Evolutionary conservation across 2,113 vertebrate species (phyloP).

Genomic region (Pseudopodoces humilis): DNA sequence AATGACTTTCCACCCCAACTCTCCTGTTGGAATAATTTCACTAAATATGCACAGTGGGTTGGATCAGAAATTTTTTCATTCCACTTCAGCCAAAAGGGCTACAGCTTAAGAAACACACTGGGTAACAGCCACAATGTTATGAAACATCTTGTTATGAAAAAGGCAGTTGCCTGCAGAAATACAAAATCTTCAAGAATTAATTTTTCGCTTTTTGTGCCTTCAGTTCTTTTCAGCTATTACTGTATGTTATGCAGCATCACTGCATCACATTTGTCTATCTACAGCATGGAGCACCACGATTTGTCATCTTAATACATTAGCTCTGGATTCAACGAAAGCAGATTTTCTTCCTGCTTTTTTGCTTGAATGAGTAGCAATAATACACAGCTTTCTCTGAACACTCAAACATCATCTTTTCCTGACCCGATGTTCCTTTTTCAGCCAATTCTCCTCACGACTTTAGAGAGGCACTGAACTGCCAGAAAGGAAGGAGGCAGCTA

Average conservation of each 20-base stretch:
- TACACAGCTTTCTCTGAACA: background rate
- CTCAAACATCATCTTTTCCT: background rate
- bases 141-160: background rate
- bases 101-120: background rate
- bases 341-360: background rate
- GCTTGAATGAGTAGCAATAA: background rate
- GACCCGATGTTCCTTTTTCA: background rate
- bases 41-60: background rate
- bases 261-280: background rate
- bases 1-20: background rate
- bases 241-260: background rate
- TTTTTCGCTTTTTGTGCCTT: background rate
- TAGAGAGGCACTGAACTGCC: background rate
- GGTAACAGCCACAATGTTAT: background rate
- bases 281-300: rapidly evolving
- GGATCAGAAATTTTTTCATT: background rate
- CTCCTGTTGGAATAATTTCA: background rate
- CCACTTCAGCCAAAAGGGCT: background rate
- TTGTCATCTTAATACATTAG: background rate
- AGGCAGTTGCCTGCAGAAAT: background rate
- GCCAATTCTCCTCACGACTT: background rate
- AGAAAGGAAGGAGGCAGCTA: background rate
- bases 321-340: background rate
- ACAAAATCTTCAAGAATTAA: background rate
- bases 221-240: background rate